Evolutionary conservation across 92 coral and sea anemone species (phyloP), one percentile per base, ranked within the genome.

Genomic region (Heteractis magnifica): DNA sequence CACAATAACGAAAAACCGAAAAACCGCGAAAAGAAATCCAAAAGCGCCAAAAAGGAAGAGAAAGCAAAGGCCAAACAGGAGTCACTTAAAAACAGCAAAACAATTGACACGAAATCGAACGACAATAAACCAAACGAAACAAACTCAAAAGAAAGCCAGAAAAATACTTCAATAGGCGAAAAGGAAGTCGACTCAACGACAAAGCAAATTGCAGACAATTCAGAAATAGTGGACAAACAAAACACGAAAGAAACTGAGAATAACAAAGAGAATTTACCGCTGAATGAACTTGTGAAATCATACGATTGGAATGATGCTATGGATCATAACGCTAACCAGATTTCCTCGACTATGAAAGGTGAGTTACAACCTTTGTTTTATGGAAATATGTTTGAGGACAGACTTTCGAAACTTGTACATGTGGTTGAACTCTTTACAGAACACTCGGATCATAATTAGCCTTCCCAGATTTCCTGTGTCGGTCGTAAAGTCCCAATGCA

Each of bases 1-100:
- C 94, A 93, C 78, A 71, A 85, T 75, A 65, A 84, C 15, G 78
- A 77, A 62, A 88, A 88, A 76, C 75, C 91, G n/a, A 65, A 70
- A 77, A 48, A 75, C n/a, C 79, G 88, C 18, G 83, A 72, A 19
- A 90, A 72, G 52, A 90, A 86, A 64, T 26, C 79, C 12, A 90
- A 90, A 84, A 51, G 80, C 26, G 14, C 85, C 56, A 90, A 86
- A 73, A 90, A 64, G 62, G 92, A 90, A 18, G 90, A 83, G 51
- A 77, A 65, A 52, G 59, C 78, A 6, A 81, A 58, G 71, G 82
- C 72, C 53, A 90, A 87, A 90, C 79, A 68, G 65, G 78, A 85
- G 4, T 52, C 71, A 53, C 49, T 49, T 13, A 83, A 83, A 44
- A 76, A 48, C 83, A 80, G 26, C 49, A 19, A 56, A 50, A 34